Base-by-base conservation (phyloP, 2,797 vertebrate species). In the Sebastes hopkinsi region DNA sequence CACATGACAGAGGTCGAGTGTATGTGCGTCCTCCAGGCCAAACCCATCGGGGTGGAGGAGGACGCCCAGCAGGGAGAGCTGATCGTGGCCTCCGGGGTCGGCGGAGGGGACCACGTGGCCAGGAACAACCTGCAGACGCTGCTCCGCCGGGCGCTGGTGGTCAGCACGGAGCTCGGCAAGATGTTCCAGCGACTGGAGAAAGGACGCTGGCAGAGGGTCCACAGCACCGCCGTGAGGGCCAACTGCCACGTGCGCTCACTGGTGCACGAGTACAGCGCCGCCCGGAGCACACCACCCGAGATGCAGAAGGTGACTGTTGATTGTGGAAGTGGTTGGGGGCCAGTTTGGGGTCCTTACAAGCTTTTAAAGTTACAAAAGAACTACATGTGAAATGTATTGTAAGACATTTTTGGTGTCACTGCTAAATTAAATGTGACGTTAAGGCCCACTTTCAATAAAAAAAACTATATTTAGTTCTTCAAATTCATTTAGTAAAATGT, bases 1-100 rank as follows among this genome's bases (percentile, higher is more conserved):
- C 90, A 98, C 94, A 99, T 99, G 98, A 98, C 98, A 0, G 98
- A 99, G 89, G 97, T 97, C n/a, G 98, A 99, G 88, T 99, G 98
- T 25, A 99, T 99, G 98, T 99, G 97, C 6, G 95, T 99, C 71
- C 97, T 99, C 23, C 98, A 99, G 94, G 98, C 98, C 3, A 99
- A 99, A 80, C 97, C 98, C 81, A 98, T 99, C 68, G 97, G 97
- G 5, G 88, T 94, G 52, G 98, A 99, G 71, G 97, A 98, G 30
- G 97, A 99, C 1, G 83, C 93, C 2, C 96, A 96, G 6, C 96
- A 97, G 68, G 94, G 95, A 0, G 98, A 99, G 85, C 95, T 98
- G 67, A 95, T 98, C n/a, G 92, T 99, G 81, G 94, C 96, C 0
- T 91, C 90, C 0, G 87, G 87, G 30, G 89, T 88, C 0, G 78